Evolutionary conservation across 2,888 invertebrate species (phyloP).

Genomic region (Xylocampa areola): DNA sequence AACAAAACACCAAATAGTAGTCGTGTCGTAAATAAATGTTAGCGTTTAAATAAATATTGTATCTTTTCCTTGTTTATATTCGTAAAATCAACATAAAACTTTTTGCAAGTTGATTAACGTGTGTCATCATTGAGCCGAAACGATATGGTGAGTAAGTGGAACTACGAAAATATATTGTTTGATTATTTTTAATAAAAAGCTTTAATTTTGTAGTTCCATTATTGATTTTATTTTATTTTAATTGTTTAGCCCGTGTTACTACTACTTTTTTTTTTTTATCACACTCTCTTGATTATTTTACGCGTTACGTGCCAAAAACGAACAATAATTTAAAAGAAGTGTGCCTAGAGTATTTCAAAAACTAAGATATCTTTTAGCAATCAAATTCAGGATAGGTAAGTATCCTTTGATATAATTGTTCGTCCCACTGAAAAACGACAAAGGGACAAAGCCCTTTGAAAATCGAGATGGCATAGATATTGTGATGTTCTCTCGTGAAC

Average conservation of each 20-base stretch:
- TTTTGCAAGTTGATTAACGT: conserved; percentile 38
- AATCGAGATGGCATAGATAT: conserved; percentile 40
- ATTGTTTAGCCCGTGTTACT: too few relatives aligned
- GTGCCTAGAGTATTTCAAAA: conserved; percentile 3
- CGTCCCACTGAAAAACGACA: conserved; percentile 44
- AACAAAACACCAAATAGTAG: conserved; percentile 55
- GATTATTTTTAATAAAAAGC: neutral
- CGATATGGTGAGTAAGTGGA: conserved; percentile 62
- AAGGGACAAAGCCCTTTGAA: conserved; percentile 50
- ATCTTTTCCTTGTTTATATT: conserved; percentile 31
- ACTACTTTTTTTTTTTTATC: too few relatives aligned
- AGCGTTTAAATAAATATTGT: conserved; percentile 36
- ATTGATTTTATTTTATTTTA: too few relatives aligned
- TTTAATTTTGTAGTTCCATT: neutral
- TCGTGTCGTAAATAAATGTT: conserved; percentile 55
- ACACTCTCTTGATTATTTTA: too few relatives aligned
- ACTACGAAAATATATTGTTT: conserved; percentile 6
- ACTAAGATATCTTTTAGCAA: conserved; percentile 39
- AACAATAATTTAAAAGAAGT: too few relatives aligned
- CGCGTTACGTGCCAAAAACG: too few relatives aligned
- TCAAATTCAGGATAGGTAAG: conserved; percentile 38
- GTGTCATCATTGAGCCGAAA: conserved; percentile 40
- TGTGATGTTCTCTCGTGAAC: conserved; percentile 26
- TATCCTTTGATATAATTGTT: conserved; percentile 53
- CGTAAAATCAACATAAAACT: conserved; percentile 25